Evolutionary conservation across 2,797 vertebrate species (phyloP).

Genomic region (Masticophis lateralis): DNA sequence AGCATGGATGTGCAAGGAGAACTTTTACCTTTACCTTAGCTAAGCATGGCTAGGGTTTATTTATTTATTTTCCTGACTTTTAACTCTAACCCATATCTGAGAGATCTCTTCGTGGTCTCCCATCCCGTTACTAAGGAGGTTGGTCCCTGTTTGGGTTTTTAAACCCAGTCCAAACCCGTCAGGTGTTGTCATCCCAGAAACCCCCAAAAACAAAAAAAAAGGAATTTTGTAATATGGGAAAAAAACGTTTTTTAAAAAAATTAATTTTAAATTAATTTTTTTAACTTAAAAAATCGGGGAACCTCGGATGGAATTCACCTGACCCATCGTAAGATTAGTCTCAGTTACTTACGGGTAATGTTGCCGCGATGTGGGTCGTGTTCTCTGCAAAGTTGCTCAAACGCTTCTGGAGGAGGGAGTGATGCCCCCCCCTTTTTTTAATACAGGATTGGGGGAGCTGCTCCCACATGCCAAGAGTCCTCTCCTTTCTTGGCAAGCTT

Average conservation of each 20-base stretch:
- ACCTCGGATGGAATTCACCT: no score
- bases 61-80: not conserved
- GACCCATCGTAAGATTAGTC: not conserved
- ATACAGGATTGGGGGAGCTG: not conserved
- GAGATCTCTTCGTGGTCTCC: not conserved
- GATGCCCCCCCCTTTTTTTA: not conserved
- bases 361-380: rapidly evolving
- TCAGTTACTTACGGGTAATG: not conserved
- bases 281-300: not conserved
- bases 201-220: no score
- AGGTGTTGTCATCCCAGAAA: not conserved
- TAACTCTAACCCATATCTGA: not conserved
- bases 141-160: not conserved
- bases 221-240: not conserved
- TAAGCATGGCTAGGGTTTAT: not conserved
- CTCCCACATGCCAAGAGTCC: not conserved
- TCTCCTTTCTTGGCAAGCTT: not conserved
- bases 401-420: not conserved
- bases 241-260: no score
- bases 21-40: no score
- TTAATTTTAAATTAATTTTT: not conserved
- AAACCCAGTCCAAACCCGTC: not conserved
- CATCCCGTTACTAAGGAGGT: not conserved
- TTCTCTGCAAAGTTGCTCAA: not conserved
- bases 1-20: no score